phyloP scores from a whole-genome alignment of 2,113 vertebrate species.

The Bubo blakistoni region DNA sequence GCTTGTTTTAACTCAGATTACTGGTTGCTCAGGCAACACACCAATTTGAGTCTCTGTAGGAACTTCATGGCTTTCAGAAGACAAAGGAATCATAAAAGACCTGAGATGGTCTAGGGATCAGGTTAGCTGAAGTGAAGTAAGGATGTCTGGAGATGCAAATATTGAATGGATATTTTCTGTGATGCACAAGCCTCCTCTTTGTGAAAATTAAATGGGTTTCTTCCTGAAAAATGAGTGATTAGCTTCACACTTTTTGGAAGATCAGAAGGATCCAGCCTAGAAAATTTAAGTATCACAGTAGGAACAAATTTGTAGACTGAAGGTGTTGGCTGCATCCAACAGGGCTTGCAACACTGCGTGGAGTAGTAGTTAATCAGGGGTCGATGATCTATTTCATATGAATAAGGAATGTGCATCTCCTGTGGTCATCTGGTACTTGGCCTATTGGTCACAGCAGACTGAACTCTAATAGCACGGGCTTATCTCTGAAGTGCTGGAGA shows the following conservation, averaged over 20 bases:
- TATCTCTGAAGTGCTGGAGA: not conserved
- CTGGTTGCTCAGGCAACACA: not conserved
- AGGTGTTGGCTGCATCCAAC: not conserved
- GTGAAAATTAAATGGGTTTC: not conserved
- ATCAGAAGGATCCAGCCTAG: not conserved
- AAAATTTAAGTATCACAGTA: not conserved
- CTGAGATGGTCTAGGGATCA: not conserved
- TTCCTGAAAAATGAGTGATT: not conserved
- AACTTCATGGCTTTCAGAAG: not conserved
- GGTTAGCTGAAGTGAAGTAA: not conserved
- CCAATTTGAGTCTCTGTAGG: not conserved
- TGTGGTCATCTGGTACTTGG: not conserved
- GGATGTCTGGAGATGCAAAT: not conserved
- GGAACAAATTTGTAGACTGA: not conserved
- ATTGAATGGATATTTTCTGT: not conserved
- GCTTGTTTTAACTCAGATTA: not conserved
- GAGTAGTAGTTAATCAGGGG: not conserved
- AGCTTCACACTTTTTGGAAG: not conserved
- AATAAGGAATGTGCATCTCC: not conserved
- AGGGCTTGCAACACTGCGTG: not conserved
- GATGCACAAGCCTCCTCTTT: not conserved
- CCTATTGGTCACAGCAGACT: not conserved
- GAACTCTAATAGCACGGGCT: not conserved
- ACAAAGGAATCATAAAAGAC: not conserved
- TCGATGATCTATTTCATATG: not conserved